phyloP scores from a whole-genome alignment of 2,888 invertebrate genomes.

The Perithous albicinctus region DNA sequence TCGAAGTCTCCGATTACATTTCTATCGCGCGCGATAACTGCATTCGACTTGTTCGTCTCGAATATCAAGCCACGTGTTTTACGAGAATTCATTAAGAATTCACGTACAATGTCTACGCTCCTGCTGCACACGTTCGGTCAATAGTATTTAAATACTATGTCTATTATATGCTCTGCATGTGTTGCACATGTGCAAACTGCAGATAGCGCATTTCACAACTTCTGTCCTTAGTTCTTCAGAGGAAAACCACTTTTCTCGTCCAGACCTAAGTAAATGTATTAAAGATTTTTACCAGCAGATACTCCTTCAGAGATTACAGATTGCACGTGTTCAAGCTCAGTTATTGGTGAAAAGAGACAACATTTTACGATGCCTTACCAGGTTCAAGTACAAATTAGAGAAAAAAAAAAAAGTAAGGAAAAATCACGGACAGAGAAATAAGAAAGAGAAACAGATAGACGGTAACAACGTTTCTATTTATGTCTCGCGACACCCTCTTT shows the following conservation, averaged over 20 bases:
- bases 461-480: conserved; percentile 74
- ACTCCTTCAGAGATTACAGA: background rate
- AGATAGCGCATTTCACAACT: background rate
- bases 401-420: background rate
- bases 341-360: background rate
- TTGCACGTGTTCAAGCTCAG: background rate
- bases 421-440: background rate
- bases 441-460: conserved; percentile 6
- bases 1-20: background rate
- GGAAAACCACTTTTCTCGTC: background rate
- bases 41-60: background rate
- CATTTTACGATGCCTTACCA: background rate
- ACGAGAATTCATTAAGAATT: conserved; percentile 2
- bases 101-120: background rate
- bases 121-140: background rate
- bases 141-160: background rate
- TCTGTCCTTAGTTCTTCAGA: background rate
- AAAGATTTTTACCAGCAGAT: background rate
- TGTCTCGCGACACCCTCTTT: conserved; percentile 79
- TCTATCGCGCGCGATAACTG: background rate
- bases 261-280: background rate
- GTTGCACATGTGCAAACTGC: background rate
- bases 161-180: background rate
- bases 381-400: background rate
- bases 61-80: background rate